Evolutionary conservation across 2,888 invertebrate species (phyloP), one percentile per base, ranked within the genome.

Genomic region (Gnatocerus cornutus): DNA sequence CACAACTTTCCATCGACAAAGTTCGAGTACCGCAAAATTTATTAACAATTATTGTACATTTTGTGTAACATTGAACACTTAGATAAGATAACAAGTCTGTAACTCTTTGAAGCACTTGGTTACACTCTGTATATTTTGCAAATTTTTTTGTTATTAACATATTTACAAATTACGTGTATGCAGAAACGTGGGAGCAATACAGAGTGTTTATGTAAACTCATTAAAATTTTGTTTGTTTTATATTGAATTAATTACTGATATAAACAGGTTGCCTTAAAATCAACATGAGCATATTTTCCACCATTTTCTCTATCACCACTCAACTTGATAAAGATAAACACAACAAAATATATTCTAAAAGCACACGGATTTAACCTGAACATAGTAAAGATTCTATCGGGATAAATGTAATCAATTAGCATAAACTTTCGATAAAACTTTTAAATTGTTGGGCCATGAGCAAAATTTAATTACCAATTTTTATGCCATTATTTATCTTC

Each of bases 201-300:
- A 41, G n/a, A n/a, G 43, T 56, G 7, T 56, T 43, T 56, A 10
- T 27, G 41, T 27, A 56, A 56, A 56, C 56, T 41, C 43, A 56
- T 56, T 56, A 56, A 37, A 56, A 43, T 27, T 56, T 39, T 27
- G 56, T 56, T 56, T 56, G 27, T 43, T 56, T 43, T 56, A 16
- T 41, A 27, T 56, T 41, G 41, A 56, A 56, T 56, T 41, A 56
- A 56, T 56, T 41, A 56, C 10, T 16, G 56, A 56, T 50, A 21
- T 50, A 50, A 50, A 50, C 48, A 10, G 27, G n/a, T 29, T 29
- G 48, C 9, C n/a, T 10, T 4, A 29, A 50, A 29, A 50, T 50
- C 21, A 50, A 50, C 29, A 46, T 16, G 16, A 3, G 46, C 8
- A 16, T 8, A 13, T 13, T 46, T 46, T 46, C 13, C 46, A 50